Base-by-base conservation (phyloP, 2,888 invertebrate species). In the Amaurobius ferox region DNA sequence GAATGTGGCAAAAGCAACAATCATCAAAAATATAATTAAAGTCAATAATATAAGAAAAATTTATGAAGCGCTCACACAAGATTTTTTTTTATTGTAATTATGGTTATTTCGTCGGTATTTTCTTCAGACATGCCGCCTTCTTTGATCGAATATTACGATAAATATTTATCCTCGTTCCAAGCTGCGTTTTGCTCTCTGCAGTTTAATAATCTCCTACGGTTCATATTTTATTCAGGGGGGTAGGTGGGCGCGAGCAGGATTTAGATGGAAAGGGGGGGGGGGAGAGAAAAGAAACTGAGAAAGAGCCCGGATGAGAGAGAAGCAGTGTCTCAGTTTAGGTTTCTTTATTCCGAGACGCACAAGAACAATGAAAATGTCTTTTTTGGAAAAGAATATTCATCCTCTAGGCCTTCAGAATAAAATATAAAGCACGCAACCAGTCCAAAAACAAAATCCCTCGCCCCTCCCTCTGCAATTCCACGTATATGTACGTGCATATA, bases 381-480 rank as follows among this genome's bases (percentile, higher is more conserved):
- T 55, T 55, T 55, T 23, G 7, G 55, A 55, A n/a, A n/a, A 55
- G 16, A 23, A 23, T 5, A 55, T 23, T 55, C 23, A 23, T 55
- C 5, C 55, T 23, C 19, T 16, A 55, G 55, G 13, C 55, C 11
- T 55, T 11, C 55, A 55, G 55, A 55, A 55, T 55, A 55, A 55
- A 55, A 55, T 11, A 55, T 23, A 55, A 55, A 55, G 55, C 55
- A 55, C 55, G 55, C 55, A 55, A 55, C 19, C 23, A 11, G 55
- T 55, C 55, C 55, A 55, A 55, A 55, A 55, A 55, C 55, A 55
- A 55, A 55, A 55, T 55, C 55, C 55, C 55, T 23, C 23, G 55
- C 55, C 23, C 23, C 55, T 23, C 16, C 16, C 55, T 23, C 55
- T 23, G 5, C 55, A 1, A 23, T 16, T 2, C 23, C 55, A 23